A percentile compares a stretch with the other conserved stretches of the same genome.
Conservation (phyloP, 2,888 invertebrate genomes). For the Oxyscelio sp. region DNA sequence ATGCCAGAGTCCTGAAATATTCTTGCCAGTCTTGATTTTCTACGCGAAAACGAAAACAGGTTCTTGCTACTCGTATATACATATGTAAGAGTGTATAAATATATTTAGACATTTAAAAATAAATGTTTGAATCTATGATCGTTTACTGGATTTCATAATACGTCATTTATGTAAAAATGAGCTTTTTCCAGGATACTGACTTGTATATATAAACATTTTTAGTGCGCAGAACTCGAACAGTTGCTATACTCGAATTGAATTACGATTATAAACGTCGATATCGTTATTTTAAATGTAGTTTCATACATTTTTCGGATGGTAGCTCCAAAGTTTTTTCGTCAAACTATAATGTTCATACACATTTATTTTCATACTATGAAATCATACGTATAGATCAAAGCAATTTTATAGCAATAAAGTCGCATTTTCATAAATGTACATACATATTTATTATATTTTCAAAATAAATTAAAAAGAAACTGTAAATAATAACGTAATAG, state of each 20-base stretch:
- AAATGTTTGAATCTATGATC: no score
- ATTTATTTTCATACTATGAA: background rate
- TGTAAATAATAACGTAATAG: no score
- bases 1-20: no score
- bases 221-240: constrained; percentile 51
- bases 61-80: no score
- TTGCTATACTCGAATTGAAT: constrained; percentile 55
- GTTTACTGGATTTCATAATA: constrained; percentile 56
- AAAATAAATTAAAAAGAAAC: no score
- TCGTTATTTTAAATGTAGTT: background rate
- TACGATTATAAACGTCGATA: constrained; percentile 41
- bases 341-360: background rate
- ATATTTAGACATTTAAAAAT: no score
- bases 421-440: constrained; percentile 53
- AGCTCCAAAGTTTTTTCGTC: background rate
- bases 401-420: constrained; percentile 68
- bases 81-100: no score
- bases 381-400: constrained; percentile 33
- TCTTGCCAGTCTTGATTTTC: no score
- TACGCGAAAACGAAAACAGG: no score
- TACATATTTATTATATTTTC: constrained; percentile 50
- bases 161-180: constrained; percentile 64
- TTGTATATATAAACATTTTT: constrained; percentile 64
- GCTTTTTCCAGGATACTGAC: constrained; percentile 61
- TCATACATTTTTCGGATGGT: no score